A percentile compares a stretch with the other conserved stretches of the same genome.
phyloP scores from a whole-genome alignment of 2,888 invertebrate species.

The Cephus runcator region DNA sequence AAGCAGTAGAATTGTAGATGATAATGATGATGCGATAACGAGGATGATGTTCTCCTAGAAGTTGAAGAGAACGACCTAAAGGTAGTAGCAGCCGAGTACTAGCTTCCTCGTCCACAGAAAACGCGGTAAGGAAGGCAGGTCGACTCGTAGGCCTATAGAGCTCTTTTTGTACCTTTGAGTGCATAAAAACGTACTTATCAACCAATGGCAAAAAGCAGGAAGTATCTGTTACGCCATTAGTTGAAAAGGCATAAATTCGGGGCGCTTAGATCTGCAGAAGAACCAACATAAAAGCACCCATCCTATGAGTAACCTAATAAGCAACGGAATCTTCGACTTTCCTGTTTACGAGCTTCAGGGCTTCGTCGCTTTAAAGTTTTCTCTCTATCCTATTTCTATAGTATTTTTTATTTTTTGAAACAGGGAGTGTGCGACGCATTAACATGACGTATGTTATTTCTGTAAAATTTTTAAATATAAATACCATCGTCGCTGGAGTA shows the following conservation, averaged over 20 bases:
- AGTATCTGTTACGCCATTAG: background rate
- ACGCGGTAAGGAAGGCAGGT: background rate
- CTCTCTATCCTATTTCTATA: background rate
- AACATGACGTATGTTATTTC: background rate
- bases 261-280: background rate
- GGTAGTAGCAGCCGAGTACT: background rate
- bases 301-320: background rate
- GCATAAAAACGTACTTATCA: background rate
- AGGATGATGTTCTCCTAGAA: background rate
- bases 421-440: background rate
- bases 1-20: background rate
- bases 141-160: background rate
- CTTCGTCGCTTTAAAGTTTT: background rate
- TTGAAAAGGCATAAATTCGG: background rate
- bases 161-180: background rate
- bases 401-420: background rate
- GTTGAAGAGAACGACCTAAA: background rate
- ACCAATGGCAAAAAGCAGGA: background rate
- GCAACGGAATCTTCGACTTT: background rate
- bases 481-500: slow-evolving; percentile 95
- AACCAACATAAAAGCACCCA: background rate
- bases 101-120: background rate
- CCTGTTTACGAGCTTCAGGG: background rate
- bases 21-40: background rate
- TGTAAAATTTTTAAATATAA: slow-evolving; percentile 31